Evolutionary conservation across 2,113 vertebrate genomes (phyloP).

Genomic region (Myanophis thanlyinensis): DNA sequence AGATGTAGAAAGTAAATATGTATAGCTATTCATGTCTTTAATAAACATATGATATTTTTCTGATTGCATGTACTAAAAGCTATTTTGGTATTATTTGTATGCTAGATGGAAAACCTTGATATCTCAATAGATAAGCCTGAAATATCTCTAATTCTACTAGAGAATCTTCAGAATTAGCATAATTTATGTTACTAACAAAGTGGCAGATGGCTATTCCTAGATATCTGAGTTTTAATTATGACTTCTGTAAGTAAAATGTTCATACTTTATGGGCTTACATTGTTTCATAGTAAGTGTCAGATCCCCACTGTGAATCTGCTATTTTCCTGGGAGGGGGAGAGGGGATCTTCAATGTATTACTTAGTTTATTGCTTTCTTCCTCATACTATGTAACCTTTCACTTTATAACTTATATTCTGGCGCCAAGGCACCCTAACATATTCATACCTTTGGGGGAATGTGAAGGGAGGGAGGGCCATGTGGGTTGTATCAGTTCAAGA

Average conservation of each 20-base stretch:
- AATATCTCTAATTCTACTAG: not conserved
- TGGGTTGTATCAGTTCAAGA: no score
- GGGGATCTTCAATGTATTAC: no score
- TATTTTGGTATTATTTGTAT: not conserved
- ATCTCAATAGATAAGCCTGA: slow-evolving; percentile 4
- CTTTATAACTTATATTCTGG: no score
- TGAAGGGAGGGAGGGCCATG: no score
- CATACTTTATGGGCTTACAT: slow-evolving; percentile 9
- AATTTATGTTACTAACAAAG: slow-evolving; percentile 8
- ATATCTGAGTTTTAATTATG: not conserved
- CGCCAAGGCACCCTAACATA: no score
- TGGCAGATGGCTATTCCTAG: slow-evolving; percentile 42
- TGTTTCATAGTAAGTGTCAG: slow-evolving; percentile 21
- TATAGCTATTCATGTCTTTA: not conserved
- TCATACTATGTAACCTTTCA: no score
- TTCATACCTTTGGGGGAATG: no score
- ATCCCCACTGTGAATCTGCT: no score
- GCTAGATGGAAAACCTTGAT: not conserved
- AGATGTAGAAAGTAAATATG: not conserved
- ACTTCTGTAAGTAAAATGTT: not conserved
- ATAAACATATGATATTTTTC: not conserved
- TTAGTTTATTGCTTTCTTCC: no score
- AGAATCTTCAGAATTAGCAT: not conserved
- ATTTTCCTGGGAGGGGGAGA: no score
- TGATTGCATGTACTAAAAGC: not conserved